Base-by-base conservation (phyloP, 2,888 invertebrate genomes). In the Apamea crenata region DNA sequence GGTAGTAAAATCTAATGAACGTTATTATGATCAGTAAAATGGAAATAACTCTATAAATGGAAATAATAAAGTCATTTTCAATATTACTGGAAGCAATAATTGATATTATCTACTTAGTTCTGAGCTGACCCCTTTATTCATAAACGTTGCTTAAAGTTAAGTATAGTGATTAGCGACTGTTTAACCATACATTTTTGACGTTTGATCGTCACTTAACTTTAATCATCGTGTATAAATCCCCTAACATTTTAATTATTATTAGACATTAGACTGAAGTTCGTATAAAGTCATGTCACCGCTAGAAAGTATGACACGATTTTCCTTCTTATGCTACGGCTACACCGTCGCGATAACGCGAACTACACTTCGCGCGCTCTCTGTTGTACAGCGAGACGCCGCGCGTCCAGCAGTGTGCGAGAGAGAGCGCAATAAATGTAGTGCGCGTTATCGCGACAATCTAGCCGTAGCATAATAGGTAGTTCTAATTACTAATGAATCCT, bases 1-100 rank as follows among this genome's bases (percentile, higher is more conserved):
- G 63, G 29, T 56, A 44, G 50, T 72, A 18, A 85, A 71, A 61
- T 77, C 0, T 69, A 72, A 77, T 69, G 50, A 80, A 65, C 32
- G 40, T 40, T 69, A 44, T 77, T 74, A 85, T 44, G 40, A 59
- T 7, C 53, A 53, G 44, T 76, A 67, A 79, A 67, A 69, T 85
- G 68, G n/a, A 67, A 70, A 65, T 76, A 16, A 40, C 50, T 76
- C n/a, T 32, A 10, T 29, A 44, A 63, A 53, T 63, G 16, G 50
- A 21, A 66, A 32, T 74, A 59, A 50, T 80, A n/a, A 80, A 74
- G 40, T 40, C 0, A 59, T 80, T 74, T 74, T 50, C 56, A 66
- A 66, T 66, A 66, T n/a, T 2, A 69, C 25, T 32, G 50, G 12
- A 47, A 56, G 47, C 16, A 32, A 25, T 44, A 2, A 61, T 29